These are phyloP conservation scores for Puffinus mauretanicus DNA, from an alignment of 2,113 vertebrate genomes.

Conservation along the genomic window DNA sequence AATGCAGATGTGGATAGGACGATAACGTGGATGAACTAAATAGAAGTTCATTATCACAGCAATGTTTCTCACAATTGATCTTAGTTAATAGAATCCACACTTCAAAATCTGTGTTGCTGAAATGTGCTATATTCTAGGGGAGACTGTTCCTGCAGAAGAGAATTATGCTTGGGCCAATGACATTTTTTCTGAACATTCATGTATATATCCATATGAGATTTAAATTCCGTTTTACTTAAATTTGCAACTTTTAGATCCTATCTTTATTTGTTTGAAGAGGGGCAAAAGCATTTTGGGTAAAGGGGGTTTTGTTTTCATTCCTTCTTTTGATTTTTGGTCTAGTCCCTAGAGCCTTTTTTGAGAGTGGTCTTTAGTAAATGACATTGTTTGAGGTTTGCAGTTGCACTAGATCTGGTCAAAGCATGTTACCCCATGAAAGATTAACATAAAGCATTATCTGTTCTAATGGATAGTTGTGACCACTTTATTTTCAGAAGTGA, in stretches of 20 bases:
- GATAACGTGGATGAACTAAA: background rate
- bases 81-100: background rate
- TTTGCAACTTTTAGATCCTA: background rate
- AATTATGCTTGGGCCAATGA: background rate
- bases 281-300: background rate
- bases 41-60: background rate
- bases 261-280: background rate
- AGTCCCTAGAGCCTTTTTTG: background rate
- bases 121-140: background rate
- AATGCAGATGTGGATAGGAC: background rate
- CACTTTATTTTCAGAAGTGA: conserved; percentile 5
- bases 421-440: background rate
- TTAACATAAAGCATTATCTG: background rate
- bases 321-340: background rate
- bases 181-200: background rate
- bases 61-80: background rate
- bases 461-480: background rate
- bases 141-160: background rate
- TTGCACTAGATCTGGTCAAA: background rate
- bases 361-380: background rate
- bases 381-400: background rate
- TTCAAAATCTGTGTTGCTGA: background rate
- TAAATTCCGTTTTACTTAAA: background rate
- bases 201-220: background rate
- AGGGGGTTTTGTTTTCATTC: background rate